phyloP scores from a whole-genome alignment of 2,888 invertebrate species.

The Onchidella celtica region DNA sequence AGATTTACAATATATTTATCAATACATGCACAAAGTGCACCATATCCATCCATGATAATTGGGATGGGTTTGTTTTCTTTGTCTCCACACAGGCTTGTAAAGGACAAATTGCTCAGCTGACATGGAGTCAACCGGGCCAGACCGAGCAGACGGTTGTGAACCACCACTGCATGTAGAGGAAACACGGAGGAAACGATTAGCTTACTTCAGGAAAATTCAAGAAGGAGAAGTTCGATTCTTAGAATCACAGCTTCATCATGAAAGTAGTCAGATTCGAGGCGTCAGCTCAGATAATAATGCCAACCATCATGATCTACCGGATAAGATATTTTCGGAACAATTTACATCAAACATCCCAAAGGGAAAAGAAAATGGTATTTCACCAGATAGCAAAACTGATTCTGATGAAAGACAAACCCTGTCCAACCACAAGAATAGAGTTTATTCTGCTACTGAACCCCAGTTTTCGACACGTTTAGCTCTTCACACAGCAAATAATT shows the following conservation, averaged over 20 bases:
- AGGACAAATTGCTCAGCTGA: too few species aligned
- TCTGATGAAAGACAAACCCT: not conserved
- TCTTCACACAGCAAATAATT: not conserved
- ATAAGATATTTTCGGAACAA: too few species aligned
- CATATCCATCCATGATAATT: too few species aligned
- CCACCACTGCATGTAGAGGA: constrained; percentile 55
- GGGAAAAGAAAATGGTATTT: not conserved
- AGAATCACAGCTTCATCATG: not conserved
- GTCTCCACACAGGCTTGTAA: too few species aligned
- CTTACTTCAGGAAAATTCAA: constrained; percentile 57
- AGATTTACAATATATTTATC: too few species aligned
- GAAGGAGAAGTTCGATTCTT: not conserved
- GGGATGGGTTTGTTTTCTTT: too few species aligned
- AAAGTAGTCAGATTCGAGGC: not conserved
- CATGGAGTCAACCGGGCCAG: not conserved
- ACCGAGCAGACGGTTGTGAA: not conserved
- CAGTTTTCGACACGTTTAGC: not conserved
- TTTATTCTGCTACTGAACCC: not conserved
- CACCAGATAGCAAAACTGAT: not conserved
- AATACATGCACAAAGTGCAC: too few species aligned
- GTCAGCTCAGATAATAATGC: not conserved
- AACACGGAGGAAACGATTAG: constrained; percentile 62
- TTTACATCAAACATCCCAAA: too few species aligned
- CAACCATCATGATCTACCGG: too few species aligned
- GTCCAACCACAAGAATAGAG: not conserved